Evolutionary conservation across 2,888 invertebrate species (phyloP).

Genomic region (Busseola fusca): DNA sequence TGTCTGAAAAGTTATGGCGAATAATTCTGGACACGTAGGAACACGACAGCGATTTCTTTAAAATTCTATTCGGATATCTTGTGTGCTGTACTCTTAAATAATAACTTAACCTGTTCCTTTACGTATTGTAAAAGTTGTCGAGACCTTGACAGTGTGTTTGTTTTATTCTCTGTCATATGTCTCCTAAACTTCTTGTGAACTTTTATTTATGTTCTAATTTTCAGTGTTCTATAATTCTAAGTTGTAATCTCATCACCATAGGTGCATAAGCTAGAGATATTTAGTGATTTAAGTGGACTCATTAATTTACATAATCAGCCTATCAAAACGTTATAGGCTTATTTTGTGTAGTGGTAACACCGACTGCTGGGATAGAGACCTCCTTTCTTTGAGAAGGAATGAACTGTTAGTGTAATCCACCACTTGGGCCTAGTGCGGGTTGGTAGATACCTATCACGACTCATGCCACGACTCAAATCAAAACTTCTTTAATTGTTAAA

Average conservation of each 20-base stretch:
- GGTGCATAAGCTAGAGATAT: background rate
- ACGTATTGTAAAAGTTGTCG: slow-evolving; percentile 9
- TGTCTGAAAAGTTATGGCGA: slow-evolving; percentile 37
- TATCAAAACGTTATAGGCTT: background rate
- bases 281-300: background rate
- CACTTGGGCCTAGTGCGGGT: background rate
- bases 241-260: background rate
- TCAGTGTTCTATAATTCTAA: background rate
- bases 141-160: slow-evolving; percentile 22
- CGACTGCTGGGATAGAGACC: background rate
- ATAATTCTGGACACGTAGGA: slow-evolving; percentile 56
- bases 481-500: background rate
- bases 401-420: no score
- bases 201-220: background rate
- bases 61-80: slow-evolving; percentile 54
- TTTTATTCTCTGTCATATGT: background rate
- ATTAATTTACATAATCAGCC: background rate
- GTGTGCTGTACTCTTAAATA: slow-evolving; percentile 50
- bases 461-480: background rate
- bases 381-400: background rate
- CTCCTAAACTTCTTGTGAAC: background rate
- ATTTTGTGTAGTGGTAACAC: no score
- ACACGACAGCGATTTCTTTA: slow-evolving; percentile 59
- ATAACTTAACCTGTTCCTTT: slow-evolving; percentile 18
- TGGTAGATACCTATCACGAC: background rate